Percentiles rank a stretch among this genome's conserved stretches.
These are phyloP conservation scores for Sminthurinus aureus DNA, from an alignment of 2,888 invertebrate genomes.

Conservation along the genomic window DNA sequence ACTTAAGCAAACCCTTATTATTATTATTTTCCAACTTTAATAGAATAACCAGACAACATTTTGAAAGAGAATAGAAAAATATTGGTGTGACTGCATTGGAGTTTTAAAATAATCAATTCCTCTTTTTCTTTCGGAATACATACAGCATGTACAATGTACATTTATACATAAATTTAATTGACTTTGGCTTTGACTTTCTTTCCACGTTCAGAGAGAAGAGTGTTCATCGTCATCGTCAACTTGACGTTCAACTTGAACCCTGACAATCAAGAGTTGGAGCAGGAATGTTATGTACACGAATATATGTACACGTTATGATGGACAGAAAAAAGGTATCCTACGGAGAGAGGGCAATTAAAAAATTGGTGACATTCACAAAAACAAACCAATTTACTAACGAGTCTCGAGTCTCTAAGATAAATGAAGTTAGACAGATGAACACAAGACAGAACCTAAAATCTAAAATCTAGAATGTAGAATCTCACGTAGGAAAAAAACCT, in stretches of 20 bases:
- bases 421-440: constrained; percentile 8
- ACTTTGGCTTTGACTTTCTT: not conserved
- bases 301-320: too few relatives aligned
- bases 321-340: not conserved
- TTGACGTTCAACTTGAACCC: not conserved
- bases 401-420: constrained; percentile 35
- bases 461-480: too few relatives aligned
- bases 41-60: too few relatives aligned
- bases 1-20: not conserved
- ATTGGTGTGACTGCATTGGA: not conserved
- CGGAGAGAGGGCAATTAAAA: constrained; percentile 29
- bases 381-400: constrained; percentile 37
- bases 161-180: not conserved
- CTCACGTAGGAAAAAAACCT: too few relatives aligned
- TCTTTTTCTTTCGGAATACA: not conserved
- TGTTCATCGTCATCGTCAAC: too few relatives aligned
- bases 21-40: not conserved
- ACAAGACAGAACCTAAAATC: too few relatives aligned
- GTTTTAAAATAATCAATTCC: not conserved
- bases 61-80: not conserved
- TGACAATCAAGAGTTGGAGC: not conserved
- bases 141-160: too few relatives aligned
- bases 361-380: constrained; percentile 39
- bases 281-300: not conserved
- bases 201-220: too few relatives aligned